Conservation (phyloP, 2,888 invertebrate genomes). For the Actias luna region DNA sequence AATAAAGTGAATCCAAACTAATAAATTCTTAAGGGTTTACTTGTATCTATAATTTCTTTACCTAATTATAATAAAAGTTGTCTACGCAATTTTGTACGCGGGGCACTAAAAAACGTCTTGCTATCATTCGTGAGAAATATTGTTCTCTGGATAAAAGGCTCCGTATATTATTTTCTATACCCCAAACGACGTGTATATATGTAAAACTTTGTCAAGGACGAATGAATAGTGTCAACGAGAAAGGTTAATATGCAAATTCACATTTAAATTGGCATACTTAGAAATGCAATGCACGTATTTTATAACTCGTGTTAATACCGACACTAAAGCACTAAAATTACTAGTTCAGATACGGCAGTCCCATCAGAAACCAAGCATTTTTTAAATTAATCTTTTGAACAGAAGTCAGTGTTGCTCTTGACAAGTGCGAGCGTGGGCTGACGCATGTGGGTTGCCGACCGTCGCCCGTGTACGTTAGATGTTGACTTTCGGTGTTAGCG, state of each 20-base stretch:
- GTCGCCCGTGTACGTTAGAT: slow-evolving; percentile 74
- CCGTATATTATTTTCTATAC: too few relatives aligned
- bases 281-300: too few relatives aligned
- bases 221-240: too few relatives aligned
- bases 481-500: slow-evolving; percentile 77
- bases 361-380: slow-evolving; percentile 11
- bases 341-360: background rate
- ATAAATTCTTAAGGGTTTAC: background rate
- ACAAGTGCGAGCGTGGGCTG: slow-evolving; percentile 18
- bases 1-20: background rate
- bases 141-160: too few relatives aligned
- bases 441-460: slow-evolving; percentile 31
- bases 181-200: too few relatives aligned
- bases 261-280: too few relatives aligned
- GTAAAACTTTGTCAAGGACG: too few relatives aligned
- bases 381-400: background rate
- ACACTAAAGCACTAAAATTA: background rate
- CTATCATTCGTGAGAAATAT: too few relatives aligned
- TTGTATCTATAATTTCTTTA: background rate
- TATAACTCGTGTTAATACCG: background rate
- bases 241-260: too few relatives aligned
- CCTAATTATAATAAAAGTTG: too few relatives aligned
- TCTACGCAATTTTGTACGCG: too few relatives aligned
- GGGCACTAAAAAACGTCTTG: too few relatives aligned
- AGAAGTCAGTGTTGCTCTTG: slow-evolving; percentile 8